Base-by-base conservation (phyloP, 2,113 vertebrate species). In the Reinhardtius hippoglossoides region DNA sequence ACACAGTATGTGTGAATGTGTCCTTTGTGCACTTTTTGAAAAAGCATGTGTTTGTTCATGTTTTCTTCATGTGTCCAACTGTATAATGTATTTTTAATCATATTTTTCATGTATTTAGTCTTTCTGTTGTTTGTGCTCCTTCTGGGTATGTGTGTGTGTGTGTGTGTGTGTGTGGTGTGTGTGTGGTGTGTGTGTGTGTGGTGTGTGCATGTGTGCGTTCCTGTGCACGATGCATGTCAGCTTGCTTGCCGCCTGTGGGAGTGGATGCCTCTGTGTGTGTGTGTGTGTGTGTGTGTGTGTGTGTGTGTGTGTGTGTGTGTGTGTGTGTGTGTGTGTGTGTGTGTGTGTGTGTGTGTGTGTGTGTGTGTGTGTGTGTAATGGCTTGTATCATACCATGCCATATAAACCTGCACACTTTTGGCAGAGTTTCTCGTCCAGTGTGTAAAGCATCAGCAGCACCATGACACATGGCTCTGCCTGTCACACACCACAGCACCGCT, bases 401-500 rank as follows among this genome's bases (percentile, higher is more conserved):
- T 75, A 88, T 92, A 82, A 90, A 83, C 78, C 78, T 16, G 56
- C 67, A 67, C 82, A 76, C 75, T 67, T 70, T 64, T 81, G 78
- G 74, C 71, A 71, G 78, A 55, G 27, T 82, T 82, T 78, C 76
- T 64, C 78, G 83, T 31, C 88, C 82, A 69, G 65, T 37, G 80
- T 79, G 70, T 67, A 67, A 23, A 83, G 61, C 87, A 77, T 74
- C 75, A 68, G 81, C 74, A 60, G 66, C 79, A 71, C 37, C 67
- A 18, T 79, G 87, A 91, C 84, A 90, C 84, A 87, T 74, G 79
- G 64, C 84, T 80, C 67, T 83, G 77, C 73, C 84, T 86, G 82
- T 81, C 86, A 86, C 85, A 82, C 80, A 66, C 84, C 75, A 46
- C 1, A 52, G 72, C 68, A 31, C 57, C 21, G 56, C 59, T 64